Conservation (phyloP, 2,113 vertebrate species). For the Cyanistes caeruleus region DNA sequence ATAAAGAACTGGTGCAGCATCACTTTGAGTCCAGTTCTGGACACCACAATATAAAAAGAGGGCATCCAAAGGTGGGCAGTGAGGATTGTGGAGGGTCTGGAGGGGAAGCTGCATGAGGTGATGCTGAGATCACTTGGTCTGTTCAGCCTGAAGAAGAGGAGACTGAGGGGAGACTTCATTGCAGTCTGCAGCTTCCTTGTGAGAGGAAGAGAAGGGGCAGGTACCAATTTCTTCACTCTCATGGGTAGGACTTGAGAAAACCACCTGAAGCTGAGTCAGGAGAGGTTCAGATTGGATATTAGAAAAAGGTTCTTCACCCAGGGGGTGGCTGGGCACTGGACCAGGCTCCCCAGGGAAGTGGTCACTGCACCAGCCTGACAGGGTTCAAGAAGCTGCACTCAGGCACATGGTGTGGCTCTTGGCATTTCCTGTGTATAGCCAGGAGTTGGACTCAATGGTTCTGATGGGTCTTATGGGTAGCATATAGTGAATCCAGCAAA, state of each 20-base stretch:
- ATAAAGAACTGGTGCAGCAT: neutral
- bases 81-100: neutral
- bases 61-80: neutral
- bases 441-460: neutral
- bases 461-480: accelerated
- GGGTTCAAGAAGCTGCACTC: neutral
- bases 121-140: neutral
- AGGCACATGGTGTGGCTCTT: neutral
- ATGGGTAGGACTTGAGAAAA: neutral
- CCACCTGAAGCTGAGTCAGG: accelerated
- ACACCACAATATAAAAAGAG: neutral
- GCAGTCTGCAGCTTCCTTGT: accelerated
- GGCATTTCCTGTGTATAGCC: neutral
- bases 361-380: neutral
- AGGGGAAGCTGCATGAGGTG: neutral
- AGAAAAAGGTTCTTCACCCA: neutral
- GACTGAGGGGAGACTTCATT: neutral
- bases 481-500: neutral
- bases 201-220: neutral
- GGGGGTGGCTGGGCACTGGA: accelerated
- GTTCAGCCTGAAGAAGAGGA: neutral
- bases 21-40: neutral
- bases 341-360: neutral
- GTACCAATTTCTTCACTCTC: neutral
- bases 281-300: neutral